A percentile compares a stretch with the other conserved stretches of the same genome.
These are phyloP conservation scores for Hylomyscus alleni DNA, from an alignment of 2,797 vertebrate species.

Conservation along the genomic window DNA sequence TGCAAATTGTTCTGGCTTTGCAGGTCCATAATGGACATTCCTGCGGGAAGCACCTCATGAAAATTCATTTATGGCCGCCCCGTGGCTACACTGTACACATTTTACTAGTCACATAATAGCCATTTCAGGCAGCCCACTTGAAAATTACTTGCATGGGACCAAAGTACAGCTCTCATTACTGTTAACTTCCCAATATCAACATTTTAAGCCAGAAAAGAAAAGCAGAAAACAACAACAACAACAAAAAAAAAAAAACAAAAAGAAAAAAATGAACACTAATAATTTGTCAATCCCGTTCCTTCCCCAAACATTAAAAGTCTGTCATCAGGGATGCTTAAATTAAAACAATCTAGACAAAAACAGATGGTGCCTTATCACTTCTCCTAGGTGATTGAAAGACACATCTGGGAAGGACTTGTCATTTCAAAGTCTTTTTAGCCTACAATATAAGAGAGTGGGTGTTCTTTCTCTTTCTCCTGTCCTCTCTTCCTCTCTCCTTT, in stretches of 20 bases:
- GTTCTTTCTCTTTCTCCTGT: background rate
- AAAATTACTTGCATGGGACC: slow-evolving; percentile 63
- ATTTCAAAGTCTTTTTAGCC: slow-evolving; percentile 51
- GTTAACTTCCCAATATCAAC: slow-evolving; percentile 34
- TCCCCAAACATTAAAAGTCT: slow-evolving; percentile 50
- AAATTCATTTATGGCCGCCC: slow-evolving; percentile 52
- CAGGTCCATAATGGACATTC: slow-evolving; percentile 37
- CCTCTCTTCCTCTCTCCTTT: background rate
- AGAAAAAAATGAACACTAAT: slow-evolving; percentile 41
- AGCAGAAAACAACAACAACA: background rate
- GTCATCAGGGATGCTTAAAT: slow-evolving; percentile 70
- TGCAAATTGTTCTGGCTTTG: slow-evolving; percentile 27
- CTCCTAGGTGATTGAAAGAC: slow-evolving; percentile 58
- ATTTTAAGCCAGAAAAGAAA: slow-evolving; percentile 55
- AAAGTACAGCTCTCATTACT: slow-evolving; percentile 20
- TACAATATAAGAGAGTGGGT: fast-evolving
- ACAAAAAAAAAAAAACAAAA: background rate
- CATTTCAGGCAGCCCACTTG: slow-evolving; percentile 43
- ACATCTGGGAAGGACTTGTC: slow-evolving; percentile 38
- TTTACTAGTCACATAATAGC: background rate
- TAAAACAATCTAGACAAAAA: slow-evolving; percentile 62
- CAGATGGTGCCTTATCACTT: slow-evolving; percentile 71
- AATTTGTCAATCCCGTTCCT: slow-evolving; percentile 54
- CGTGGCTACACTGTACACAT: background rate
- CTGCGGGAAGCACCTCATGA: slow-evolving; percentile 3